Evolutionary conservation across 2,888 invertebrate species (phyloP).

Genomic region (Epinotia brunnichana): DNA sequence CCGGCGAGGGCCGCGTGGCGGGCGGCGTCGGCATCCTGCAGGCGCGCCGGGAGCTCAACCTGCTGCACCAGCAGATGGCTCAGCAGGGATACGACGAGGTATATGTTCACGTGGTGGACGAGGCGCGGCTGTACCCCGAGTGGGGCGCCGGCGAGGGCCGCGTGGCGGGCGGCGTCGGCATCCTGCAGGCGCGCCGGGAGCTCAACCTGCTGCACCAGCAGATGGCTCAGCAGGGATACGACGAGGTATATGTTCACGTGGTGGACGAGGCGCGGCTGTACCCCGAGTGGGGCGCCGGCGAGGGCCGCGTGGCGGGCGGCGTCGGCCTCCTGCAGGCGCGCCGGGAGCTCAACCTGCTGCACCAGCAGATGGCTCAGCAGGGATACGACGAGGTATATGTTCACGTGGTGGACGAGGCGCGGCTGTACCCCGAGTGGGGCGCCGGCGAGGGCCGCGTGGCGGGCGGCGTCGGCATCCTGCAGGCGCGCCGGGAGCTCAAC

Average conservation of each 20-base stretch:
- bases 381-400: conserved; percentile 88
- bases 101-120: no score
- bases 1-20: conserved; percentile 54
- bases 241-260: no score
- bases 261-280: no score
- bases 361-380: conserved; percentile 87
- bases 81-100: conserved; percentile 84
- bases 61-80: conserved; percentile 92
- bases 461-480: conserved; percentile 87
- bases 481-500: conserved; percentile 93
- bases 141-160: conserved; percentile 82
- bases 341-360: conserved; percentile 92
- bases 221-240: conserved; percentile 83
- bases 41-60: conserved; percentile 92
- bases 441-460: conserved; percentile 54
- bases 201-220: conserved; percentile 93
- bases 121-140: no score
- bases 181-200: conserved; percentile 91
- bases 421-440: conserved; percentile 91
- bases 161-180: conserved; percentile 83
- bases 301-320: conserved; percentile 56
- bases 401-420: no score
- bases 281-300: conserved; percentile 86
- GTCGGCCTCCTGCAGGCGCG: conserved; percentile 92
- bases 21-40: conserved; percentile 87